These are phyloP conservation scores for Daubentonia madagascariensis DNA, from an alignment of 2,113 vertebrate species.

Conservation along the genomic window DNA sequence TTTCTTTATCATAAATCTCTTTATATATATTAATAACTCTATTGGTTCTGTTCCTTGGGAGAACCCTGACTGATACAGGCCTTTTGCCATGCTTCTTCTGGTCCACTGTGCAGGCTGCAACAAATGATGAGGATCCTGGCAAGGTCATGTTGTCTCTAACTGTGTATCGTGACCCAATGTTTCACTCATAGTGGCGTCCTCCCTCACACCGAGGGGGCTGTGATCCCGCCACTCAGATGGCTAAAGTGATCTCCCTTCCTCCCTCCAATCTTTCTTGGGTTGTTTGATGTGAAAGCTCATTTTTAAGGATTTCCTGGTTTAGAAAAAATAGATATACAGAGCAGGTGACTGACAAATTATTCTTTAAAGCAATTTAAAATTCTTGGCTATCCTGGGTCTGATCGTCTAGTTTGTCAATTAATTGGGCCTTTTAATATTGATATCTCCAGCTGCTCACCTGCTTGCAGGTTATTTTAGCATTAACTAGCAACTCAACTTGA, in stretches of 20 bases:
- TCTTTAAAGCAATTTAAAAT: not conserved
- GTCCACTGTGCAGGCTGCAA: not conserved
- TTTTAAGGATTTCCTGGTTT: not conserved
- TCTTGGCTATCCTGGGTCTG: not conserved
- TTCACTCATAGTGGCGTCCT: not conserved
- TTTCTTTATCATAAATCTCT: not conserved
- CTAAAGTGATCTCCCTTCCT: not conserved
- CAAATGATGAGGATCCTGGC: not conserved
- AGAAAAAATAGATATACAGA: not conserved
- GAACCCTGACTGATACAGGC: not conserved
- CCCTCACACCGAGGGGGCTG: not conserved
- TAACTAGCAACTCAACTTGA: not conserved
- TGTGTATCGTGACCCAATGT: accelerated
- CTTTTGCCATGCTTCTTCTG: not conserved
- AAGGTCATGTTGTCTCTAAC: not conserved
- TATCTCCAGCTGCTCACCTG: not conserved
- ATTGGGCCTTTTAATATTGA: not conserved
- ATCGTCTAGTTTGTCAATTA: not conserved
- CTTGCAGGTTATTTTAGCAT: not conserved
- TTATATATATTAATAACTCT: not conserved
- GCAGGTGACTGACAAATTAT: not conserved
- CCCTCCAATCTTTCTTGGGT: not conserved
- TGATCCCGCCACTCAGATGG: not conserved
- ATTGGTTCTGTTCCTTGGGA: not conserved
- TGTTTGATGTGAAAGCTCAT: not conserved